A percentile compares a stretch with the other conserved stretches of the same genome.
Conservation (phyloP, 2,113 vertebrate species). For the Chauna torquata region DNA sequence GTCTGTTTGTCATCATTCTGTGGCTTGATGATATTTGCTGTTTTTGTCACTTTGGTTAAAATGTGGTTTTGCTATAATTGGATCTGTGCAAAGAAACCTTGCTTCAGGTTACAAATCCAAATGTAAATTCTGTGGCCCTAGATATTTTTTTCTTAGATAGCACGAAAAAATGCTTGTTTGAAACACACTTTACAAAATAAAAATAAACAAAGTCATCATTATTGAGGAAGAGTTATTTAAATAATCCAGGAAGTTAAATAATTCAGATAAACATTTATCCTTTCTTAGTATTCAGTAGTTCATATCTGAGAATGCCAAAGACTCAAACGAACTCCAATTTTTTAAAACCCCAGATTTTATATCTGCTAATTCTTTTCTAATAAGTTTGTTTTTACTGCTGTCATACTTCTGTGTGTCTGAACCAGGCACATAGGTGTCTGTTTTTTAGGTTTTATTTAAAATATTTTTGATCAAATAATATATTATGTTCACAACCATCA, state of each 20-base stretch:
- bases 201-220: not conserved
- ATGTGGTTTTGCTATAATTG: not conserved
- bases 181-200: not conserved
- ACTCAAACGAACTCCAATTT: not conserved
- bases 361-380: not conserved
- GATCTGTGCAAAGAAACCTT: not conserved
- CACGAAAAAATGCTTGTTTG: not conserved
- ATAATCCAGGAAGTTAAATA: not conserved
- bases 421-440: too few relatives aligned
- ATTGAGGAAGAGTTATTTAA: not conserved
- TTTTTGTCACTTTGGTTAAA: not conserved
- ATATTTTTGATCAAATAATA: not conserved
- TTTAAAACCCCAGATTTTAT: not conserved
- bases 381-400: not conserved
- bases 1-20: not conserved
- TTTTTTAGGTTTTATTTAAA: constrained; percentile 15
- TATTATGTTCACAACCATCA: not conserved
- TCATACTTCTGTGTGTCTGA: not conserved
- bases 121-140: not conserved
- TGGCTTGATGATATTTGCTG: not conserved
- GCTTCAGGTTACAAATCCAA: not conserved
- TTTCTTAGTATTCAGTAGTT: not conserved
- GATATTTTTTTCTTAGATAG: not conserved
- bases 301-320: not conserved
- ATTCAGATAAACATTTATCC: not conserved